Evolutionary conservation across 2,797 vertebrate species (phyloP), one percentile per base, ranked within the genome.

Genomic region (Apodemus agrarius): DNA sequence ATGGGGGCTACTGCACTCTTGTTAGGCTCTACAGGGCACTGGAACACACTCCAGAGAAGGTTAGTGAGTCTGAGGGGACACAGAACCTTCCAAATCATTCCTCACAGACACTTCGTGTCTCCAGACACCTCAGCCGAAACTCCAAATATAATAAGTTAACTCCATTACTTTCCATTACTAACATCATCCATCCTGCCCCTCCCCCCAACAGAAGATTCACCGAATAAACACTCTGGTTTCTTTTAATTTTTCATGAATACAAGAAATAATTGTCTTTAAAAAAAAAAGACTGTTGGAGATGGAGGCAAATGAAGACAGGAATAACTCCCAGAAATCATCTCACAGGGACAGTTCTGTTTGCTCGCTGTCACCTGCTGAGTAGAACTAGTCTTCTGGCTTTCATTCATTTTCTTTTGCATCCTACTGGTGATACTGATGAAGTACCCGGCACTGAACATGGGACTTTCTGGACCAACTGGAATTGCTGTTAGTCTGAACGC

Each of bases 171-270:
- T 31, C 17, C 57, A 76, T 83, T 76, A 90, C 89, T 83, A 65
- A 76, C 40, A 43, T 46, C 43, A 21, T 83, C 52, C 54, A 67
- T 76, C n/a, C 46, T 83, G 40, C 46, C 24, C 59, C 9, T 4
- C 19, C 6, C 37, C 16, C 76, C 16, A 43, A 46, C 13, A 88
- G 61, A 93, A 26, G 54, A 83, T 6, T 61, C 26, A 43, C 26
- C 11, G 43, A 43, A 63, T 37, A 43, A 89, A 57, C 59, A n/a
- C 21, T 34, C 14, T 24, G 57, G 29, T n/a, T 13, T 17, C 46
- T 89, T 89, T 89, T 83, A 67, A 90, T 83, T 74, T 65, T 87
- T 96, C 85, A 94, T 83, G 75, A 90, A 82, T 94, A 65, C 80
- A 90, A 88, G 49, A 93, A 83, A 83, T 89, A 76, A 63, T 43